Base-by-base conservation (phyloP, 2,113 vertebrate species). In the Rhadina sibilatrix region DNA sequence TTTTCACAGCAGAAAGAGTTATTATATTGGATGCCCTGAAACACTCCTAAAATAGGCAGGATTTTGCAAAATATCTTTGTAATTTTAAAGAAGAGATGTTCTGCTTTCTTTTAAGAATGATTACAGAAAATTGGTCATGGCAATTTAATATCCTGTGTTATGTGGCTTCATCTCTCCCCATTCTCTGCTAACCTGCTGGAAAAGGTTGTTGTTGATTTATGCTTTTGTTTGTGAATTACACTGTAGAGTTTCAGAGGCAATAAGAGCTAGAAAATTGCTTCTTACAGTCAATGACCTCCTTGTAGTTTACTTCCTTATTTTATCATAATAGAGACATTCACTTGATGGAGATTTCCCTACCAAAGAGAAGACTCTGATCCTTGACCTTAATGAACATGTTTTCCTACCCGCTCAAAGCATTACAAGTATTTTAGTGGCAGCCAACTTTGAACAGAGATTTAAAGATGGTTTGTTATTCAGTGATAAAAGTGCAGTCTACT, bases 191-290 rank as follows among this genome's bases (percentile, higher is more conserved):
- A 94, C 85, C 90, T 93, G 63, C 90, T 95, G 79, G 85, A 93
- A 96, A 95, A 94, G 93, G 90, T 85, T 96, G 79, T 59, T 86
- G 82, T 74, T 96, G 85, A 97, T 93, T 95, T 96, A 96, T 95
- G 89, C 89, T 77, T 94, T 96, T 97, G 92, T 94, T 96, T 95
- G 94, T 90, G 87, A 96, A 96, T 94, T 94, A 90, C 85, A 47
- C 71, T 87, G 78, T 77, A 60, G 70, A 90, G 66, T 90, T 96
- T 90, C 93, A 95, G 75, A 94, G 86, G 79, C 90, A 91, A 83
- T 90, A 90, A 96, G 85, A 95, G 79, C 84, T 83, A 25, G 82
- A 95, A 96, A 97, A 94, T 93, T 94, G 87, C 90, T 96, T 95
- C 90, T 95, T 96, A 63, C 71, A 94, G 94, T 92, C 93, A 93